Conservation (phyloP, 2,113 vertebrate species). For the Anseranas semipalmata region DNA sequence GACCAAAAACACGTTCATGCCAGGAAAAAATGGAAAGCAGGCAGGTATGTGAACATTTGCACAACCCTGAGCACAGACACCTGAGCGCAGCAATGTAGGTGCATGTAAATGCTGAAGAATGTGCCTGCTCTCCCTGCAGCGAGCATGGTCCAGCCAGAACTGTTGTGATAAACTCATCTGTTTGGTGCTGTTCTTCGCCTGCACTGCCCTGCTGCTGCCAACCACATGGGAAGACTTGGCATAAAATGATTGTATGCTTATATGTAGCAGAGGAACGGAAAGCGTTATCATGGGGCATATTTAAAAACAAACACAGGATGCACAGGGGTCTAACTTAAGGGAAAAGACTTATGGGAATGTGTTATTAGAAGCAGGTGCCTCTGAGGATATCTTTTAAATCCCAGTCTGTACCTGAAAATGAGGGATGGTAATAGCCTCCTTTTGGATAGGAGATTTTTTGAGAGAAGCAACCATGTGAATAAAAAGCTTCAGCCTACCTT, state of each 20-base stretch:
- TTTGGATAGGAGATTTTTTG: not conserved
- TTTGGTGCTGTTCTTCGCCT: not conserved
- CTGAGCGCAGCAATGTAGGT: not conserved
- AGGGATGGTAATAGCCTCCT: not conserved
- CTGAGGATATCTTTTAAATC: not conserved
- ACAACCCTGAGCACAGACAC: not conserved
- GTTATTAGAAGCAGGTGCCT: not conserved
- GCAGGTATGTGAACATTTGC: not conserved
- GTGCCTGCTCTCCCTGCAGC: accelerated
- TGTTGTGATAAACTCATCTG: not conserved
- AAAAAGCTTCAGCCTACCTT: not conserved
- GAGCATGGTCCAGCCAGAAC: not conserved
- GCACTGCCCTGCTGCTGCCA: not conserved
- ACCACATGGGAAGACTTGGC: not conserved
- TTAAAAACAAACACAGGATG: not conserved
- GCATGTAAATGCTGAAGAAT: not conserved
- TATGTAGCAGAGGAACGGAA: not conserved
- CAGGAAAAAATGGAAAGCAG: not conserved
- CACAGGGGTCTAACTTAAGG: not conserved
- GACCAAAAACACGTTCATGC: not conserved
- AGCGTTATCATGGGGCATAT: not conserved
- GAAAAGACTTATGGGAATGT: not conserved
- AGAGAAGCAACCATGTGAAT: not conserved
- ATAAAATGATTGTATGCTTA: not conserved
- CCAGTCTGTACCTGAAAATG: not conserved